These are phyloP conservation scores for Drosophila chauvacae DNA, from an alignment of 1,140 invertebrate genomes.

Conservation along the genomic window DNA sequence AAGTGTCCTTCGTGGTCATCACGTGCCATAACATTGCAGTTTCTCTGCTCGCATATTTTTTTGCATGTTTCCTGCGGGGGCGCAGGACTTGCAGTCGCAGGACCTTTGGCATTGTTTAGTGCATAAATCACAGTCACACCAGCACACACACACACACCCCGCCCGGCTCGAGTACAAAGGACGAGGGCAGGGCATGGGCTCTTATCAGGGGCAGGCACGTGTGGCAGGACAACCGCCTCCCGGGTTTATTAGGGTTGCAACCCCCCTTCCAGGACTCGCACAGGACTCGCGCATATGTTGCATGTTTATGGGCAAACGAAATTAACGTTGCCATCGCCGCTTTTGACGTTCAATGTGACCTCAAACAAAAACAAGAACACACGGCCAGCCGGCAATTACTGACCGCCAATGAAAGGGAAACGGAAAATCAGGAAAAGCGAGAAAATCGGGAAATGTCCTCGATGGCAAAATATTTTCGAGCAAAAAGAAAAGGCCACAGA, in stretches of 20 bases:
- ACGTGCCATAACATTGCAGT: slow-evolving; percentile 52
- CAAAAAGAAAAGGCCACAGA: slow-evolving; percentile 27
- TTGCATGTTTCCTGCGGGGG: background rate
- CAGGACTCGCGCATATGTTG: slow-evolving; percentile 67
- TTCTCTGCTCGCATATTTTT: slow-evolving; percentile 1
- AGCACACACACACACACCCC: slow-evolving; percentile 4
- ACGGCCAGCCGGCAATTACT: slow-evolving; percentile 44
- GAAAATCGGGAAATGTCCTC: slow-evolving; percentile 29
- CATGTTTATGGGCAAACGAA: slow-evolving; percentile 80
- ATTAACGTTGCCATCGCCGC: slow-evolving; percentile 72
- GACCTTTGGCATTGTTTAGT: slow-evolving; percentile 65
- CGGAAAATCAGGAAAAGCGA: slow-evolving; percentile 4
- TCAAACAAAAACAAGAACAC: slow-evolving; percentile 57
- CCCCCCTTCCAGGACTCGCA: background rate
- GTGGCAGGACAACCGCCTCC: slow-evolving; percentile 40
- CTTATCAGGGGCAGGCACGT: slow-evolving; percentile 71
- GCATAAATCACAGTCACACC: slow-evolving; percentile 74
- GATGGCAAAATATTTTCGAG: slow-evolving; percentile 35
- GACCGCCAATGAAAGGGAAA: slow-evolving; percentile 29
- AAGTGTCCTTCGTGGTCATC: slow-evolving; percentile 54
- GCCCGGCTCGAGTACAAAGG: slow-evolving; percentile 4
- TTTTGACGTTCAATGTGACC: slow-evolving; percentile 77
- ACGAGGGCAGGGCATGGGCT: slow-evolving; percentile 2
- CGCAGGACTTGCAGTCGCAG: background rate
- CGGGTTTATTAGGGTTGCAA: slow-evolving; percentile 78